Evolutionary conservation across 1,140 invertebrate species (phyloP).

Genomic region (Leptinotarsa undecemlineata): DNA sequence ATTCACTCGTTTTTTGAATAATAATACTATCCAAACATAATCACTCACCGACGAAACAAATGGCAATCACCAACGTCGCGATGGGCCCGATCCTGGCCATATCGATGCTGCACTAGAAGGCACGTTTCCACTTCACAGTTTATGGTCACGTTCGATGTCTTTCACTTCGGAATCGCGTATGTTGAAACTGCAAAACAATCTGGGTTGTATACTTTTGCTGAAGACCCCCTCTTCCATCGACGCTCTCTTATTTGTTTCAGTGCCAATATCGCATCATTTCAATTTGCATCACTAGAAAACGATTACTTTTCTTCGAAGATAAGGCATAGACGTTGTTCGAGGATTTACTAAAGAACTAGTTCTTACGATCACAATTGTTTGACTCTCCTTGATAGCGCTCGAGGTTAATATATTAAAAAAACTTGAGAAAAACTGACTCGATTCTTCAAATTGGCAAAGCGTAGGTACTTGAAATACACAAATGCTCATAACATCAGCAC

Average conservation of each 20-base stretch:
- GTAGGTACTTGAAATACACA: too few relatives aligned
- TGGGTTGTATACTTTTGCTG: conserved; percentile 23
- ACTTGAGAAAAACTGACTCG: too few relatives aligned
- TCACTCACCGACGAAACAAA: conserved; percentile 41
- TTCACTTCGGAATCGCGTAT: conserved; percentile 48
- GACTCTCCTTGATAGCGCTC: background rate
- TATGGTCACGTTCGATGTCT: conserved; percentile 38
- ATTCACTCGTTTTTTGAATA: too few relatives aligned
- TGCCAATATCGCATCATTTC: conserved; percentile 1
- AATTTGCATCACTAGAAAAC: too few relatives aligned
- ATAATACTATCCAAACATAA: background rate
- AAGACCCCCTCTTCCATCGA: conserved; percentile 29
- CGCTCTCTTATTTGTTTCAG: conserved; percentile 3
- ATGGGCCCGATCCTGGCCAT: conserved; percentile 41
- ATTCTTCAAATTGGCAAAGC: too few relatives aligned
- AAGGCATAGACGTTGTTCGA: background rate
- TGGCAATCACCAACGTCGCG: conserved; percentile 34
- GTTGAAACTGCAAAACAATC: conserved; percentile 45
- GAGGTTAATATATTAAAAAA: too few relatives aligned
- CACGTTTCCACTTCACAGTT: background rate
- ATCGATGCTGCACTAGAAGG: conserved; percentile 35
- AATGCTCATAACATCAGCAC: too few relatives aligned
- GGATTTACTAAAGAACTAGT: background rate
- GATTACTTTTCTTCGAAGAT: too few relatives aligned
- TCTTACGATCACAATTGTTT: background rate